Evolutionary conservation across 2,797 vertebrate genomes (phyloP), one percentile per base, ranked within the genome.

Genomic region (Galaxias olidus): DNA sequence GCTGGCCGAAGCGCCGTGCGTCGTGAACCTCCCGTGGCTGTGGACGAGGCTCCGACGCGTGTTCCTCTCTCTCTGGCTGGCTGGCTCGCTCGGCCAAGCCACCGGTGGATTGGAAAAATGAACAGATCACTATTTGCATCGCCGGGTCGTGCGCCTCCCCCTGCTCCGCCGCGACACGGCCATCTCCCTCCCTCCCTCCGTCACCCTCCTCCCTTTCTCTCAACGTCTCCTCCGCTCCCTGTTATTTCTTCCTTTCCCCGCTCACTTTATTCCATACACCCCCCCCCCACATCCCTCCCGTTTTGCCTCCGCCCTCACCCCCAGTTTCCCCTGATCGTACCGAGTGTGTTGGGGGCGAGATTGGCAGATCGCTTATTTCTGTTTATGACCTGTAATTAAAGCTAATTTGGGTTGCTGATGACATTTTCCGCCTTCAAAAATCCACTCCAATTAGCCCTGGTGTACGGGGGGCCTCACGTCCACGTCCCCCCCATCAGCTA

Each of bases 381-480:
- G 80, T 71, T 89, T 88, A 91, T 83, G 75, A 70, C 59, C 76
- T 71, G 78, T 89, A 93, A 92, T 92, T 91, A 88, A 88, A 89
- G 82, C 85, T 90, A 81, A 90, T 92, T 90, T 88, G 78, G 84
- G 69, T 84, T 79, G 83, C 85, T 91, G 89, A 90, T 91, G 84
- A 79, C 82, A 85, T 90, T 88, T 86, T 79, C 68, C 73, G 7
- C 72, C 77, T 70, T 69, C 62, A 71, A 73, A n/a, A 72, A 88
- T 88, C 82, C 79, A 58, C 59, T 76, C 73, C 84, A 90, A 90
- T 91, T 90, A 89, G 79, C 80, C 74, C 65, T 76, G 79, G 81
- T 89, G 30, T 30, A 30, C 79, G 84, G 80, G 52, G 82, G 84
- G 80, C 75, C 80, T 79, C 86, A 83, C 69, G 71, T 73, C 72